phyloP scores from a whole-genome alignment of 2,888 invertebrate genomes.

The Leucophenga maculata region DNA sequence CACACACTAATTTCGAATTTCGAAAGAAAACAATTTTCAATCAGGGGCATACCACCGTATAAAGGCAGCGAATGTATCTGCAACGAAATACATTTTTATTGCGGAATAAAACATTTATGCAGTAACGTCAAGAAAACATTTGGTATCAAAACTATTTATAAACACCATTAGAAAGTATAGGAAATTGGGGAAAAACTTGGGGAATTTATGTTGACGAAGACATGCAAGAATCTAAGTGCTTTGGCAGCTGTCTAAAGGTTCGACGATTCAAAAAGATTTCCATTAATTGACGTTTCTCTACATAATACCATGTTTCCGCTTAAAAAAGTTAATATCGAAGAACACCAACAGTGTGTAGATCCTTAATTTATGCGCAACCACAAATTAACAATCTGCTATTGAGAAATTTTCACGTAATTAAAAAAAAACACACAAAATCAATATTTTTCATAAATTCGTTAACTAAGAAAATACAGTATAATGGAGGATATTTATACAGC shows the following conservation, averaged over 20 bases:
- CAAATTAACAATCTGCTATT: not conserved
- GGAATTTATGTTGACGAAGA: too few relatives aligned
- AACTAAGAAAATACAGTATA: conserved; percentile 34
- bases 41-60: too few relatives aligned
- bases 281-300: not conserved
- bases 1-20: too few relatives aligned
- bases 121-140: conserved; percentile 1
- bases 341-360: not conserved
- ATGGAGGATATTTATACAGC: conserved; percentile 35
- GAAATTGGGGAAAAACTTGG: too few relatives aligned
- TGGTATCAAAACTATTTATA: not conserved
- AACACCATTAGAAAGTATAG: too few relatives aligned
- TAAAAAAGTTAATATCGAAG: not conserved
- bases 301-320: too few relatives aligned
- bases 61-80: too few relatives aligned
- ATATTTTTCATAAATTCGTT: conserved; percentile 19
- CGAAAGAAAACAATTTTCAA: too few relatives aligned
- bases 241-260: too few relatives aligned
- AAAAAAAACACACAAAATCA: conserved; percentile 50
- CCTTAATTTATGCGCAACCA: conserved; percentile 9
- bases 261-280: conserved; percentile 37
- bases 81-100: not conserved
- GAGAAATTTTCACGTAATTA: conserved; percentile 47
- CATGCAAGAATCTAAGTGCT: too few relatives aligned
- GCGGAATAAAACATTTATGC: conserved; percentile 17